A percentile compares a stretch with the other conserved stretches of the same genome.
These are phyloP conservation scores for Chloebia gouldiae DNA, from an alignment of 2,113 vertebrate genomes.

Conservation along the genomic window DNA sequence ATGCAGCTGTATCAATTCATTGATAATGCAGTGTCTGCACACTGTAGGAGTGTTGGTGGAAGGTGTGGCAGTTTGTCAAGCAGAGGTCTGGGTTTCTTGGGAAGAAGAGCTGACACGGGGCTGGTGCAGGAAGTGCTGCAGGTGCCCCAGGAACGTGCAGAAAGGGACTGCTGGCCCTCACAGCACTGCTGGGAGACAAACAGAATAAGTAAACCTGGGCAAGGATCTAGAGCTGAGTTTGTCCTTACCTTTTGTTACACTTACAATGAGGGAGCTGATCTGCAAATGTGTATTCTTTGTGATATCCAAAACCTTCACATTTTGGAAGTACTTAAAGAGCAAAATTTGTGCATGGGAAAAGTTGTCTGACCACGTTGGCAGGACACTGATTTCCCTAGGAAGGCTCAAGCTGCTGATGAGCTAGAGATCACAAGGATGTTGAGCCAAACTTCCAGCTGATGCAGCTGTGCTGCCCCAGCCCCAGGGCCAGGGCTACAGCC, in stretches of 20 bases:
- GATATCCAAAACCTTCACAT: neutral
- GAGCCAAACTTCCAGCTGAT: neutral
- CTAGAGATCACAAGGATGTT: neutral
- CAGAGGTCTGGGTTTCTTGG: neutral
- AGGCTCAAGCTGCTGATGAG: neutral
- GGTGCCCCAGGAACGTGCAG: accelerated
- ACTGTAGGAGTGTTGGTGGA: neutral
- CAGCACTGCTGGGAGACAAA: neutral
- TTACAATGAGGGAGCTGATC: neutral
- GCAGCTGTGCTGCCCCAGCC: neutral
- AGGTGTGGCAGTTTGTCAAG: neutral
- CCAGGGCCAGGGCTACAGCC: neutral
- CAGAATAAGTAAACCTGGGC: neutral
- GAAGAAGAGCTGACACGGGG: neutral
- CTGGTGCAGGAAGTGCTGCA: neutral
- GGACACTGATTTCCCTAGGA: neutral
- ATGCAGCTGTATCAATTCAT: neutral
- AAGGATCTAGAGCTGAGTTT: neutral
- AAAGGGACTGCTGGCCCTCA: neutral
- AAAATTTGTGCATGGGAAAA: neutral
- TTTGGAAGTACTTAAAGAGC: neutral
- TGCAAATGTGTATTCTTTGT: neutral
- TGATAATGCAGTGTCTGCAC: neutral
- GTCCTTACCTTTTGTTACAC: neutral
- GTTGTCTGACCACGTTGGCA: neutral